Percentiles rank a stretch among this genome's conserved stretches.
These are phyloP conservation scores for Polypterus bichir DNA, from an alignment of 2,113 vertebrate species.

Conservation along the genomic window DNA sequence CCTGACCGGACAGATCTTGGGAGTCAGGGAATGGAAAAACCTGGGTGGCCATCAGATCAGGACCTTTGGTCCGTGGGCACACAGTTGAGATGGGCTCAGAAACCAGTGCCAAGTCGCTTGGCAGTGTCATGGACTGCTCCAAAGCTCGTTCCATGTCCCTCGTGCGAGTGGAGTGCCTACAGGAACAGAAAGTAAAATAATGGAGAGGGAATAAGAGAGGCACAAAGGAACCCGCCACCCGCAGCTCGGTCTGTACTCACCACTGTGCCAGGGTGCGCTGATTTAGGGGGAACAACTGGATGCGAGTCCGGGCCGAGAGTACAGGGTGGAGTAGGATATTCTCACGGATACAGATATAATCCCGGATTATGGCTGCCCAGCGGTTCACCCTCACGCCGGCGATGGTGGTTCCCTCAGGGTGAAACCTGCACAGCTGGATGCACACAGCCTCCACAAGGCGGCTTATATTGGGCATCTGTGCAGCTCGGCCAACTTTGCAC, in stretches of 20 bases:
- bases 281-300: constrained; percentile 12
- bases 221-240: background rate
- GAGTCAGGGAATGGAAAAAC: background rate
- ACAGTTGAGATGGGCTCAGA: background rate
- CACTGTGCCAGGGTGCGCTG: constrained; percentile 6
- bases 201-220: background rate
- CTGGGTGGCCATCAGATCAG: background rate
- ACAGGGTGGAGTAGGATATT: background rate
- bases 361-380: constrained; percentile 6
- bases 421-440: constrained; percentile 5
- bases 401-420: constrained; percentile 2
- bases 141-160: background rate
- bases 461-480: constrained; percentile 8
- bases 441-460: constrained; percentile 12
- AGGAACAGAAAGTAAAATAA: background rate
- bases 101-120: background rate
- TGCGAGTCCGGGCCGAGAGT: constrained; percentile 1
- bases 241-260: constrained; percentile 5
- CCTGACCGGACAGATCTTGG: background rate
- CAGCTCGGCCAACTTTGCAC: constrained; percentile 6
- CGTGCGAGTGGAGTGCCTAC: background rate
- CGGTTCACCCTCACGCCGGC: constrained; percentile 5
- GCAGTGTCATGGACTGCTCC: too few species aligned
- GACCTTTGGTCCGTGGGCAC: too few species aligned
- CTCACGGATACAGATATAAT: constrained; percentile 9